Conservation (phyloP, 2,888 invertebrate species). For the Flexamia atlantica region DNA sequence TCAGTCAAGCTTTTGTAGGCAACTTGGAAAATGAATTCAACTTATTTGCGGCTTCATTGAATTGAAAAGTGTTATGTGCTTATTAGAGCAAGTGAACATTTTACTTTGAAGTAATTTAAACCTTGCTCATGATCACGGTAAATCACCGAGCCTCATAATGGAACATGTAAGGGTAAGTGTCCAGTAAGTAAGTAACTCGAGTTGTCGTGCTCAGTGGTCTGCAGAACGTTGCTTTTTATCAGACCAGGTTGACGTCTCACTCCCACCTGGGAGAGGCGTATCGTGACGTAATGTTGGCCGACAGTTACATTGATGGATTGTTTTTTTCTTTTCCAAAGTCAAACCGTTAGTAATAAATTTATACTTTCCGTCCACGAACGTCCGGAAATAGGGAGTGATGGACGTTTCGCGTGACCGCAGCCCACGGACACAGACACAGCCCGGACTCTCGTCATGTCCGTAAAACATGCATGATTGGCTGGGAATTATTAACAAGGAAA, state of each 20-base stretch:
- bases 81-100: too few relatives aligned
- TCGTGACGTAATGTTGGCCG: constrained; percentile 8
- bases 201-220: not conserved
- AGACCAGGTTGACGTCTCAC: not conserved
- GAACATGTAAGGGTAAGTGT: too few relatives aligned
- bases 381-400: constrained; percentile 43
- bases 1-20: too few relatives aligned
- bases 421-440: not conserved
- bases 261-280: not conserved
- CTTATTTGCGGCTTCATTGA: too few relatives aligned
- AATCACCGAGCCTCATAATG: too few relatives aligned
- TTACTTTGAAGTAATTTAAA: too few relatives aligned
- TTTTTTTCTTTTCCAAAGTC: constrained; percentile 37
- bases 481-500: not conserved
- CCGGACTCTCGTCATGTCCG: not conserved
- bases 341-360: constrained; percentile 39
- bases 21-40: too few relatives aligned
- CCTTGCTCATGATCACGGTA: too few relatives aligned
- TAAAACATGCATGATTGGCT: not conserved
- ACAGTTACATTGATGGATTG: constrained; percentile 47
- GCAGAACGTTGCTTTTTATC: not conserved
- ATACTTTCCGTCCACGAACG: constrained; percentile 40
- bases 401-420: constrained; percentile 32
- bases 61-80: too few relatives aligned
- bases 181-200: not conserved